Evolutionary conservation across 2,888 invertebrate genomes (phyloP).

Genomic region (Chymomyza caudatula): DNA sequence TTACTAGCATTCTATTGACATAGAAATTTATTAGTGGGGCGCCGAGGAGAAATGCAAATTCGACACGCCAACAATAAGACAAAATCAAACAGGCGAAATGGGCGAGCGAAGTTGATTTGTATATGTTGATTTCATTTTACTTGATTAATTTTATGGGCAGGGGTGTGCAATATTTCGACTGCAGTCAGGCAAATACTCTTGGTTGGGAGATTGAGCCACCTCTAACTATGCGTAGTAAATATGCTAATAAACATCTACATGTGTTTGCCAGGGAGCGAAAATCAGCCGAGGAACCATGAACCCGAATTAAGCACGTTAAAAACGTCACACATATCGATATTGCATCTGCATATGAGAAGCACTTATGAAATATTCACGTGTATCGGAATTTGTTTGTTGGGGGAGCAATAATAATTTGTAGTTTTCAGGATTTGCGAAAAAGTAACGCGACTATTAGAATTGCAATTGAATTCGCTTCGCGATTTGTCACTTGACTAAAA

Average conservation of each 20-base stretch:
- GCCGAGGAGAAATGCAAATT: slow-evolving; percentile 65
- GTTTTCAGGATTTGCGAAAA: no score
- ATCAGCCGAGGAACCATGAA: no score
- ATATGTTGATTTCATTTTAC: slow-evolving; percentile 66
- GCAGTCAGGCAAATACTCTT: neutral
- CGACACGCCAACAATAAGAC: slow-evolving; percentile 59
- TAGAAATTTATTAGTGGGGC: slow-evolving; percentile 68
- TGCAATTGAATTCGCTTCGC: no score
- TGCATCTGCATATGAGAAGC: no score
- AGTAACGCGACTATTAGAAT: no score
- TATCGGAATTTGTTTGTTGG: no score
- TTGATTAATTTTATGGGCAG: slow-evolving; percentile 65
- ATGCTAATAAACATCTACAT: neutral
- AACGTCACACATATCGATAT: no score
- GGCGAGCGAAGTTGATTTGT: slow-evolving; percentile 27
- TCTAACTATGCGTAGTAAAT: neutral
- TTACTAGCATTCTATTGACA: slow-evolving; percentile 59
- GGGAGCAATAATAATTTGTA: no score
- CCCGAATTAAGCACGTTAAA: no score
- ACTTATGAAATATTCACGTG: no score
- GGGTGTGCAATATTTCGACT: neutral
- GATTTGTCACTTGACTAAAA: no score
- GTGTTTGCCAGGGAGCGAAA: neutral
- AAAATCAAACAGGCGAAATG: neutral
- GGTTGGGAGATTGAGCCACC: neutral